Evolutionary conservation across 2,113 vertebrate species (phyloP).

Genomic region (Mus musculus): GRCm39 chr10:112418001-112418500

Average conservation of each 20-base stretch:
- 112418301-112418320: not conserved
- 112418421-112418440: conserved; percentile 40
- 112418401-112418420: conserved; percentile 67
- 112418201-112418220: not conserved
- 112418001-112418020: not conserved
- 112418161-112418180: not conserved
- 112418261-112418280: not conserved
- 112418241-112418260: not conserved
- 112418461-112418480: conserved; percentile 54
- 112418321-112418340: not conserved
- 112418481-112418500: not conserved
- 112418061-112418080: not conserved
- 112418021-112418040: not conserved
- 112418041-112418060: not conserved
- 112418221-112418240: not conserved
- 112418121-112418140: not conserved
- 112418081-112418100: not conserved
- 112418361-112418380: not conserved
- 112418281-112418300: not conserved
- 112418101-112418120: not conserved
- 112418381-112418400: conserved; percentile 53
- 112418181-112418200: not conserved
- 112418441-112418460: conserved; percentile 50
- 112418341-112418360: not conserved
- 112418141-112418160: not conserved